Base-by-base conservation (phyloP, 2,888 invertebrate genomes). In the Tenthredo notha region DNA sequence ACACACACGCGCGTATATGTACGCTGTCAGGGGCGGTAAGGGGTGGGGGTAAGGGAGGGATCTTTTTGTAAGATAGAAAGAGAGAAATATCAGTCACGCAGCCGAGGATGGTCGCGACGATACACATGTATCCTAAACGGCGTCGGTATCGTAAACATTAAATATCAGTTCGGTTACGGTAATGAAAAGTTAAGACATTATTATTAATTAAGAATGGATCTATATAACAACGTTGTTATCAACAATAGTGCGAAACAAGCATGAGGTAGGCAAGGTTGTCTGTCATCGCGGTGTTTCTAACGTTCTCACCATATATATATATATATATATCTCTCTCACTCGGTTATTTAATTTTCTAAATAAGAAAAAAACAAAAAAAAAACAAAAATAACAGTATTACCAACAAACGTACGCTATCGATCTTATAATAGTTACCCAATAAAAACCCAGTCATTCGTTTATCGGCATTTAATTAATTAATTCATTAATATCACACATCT, bases 81-180 rank as follows among this genome's bases (percentile, higher is more conserved):
- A 67, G 12, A 67, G 33, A 67, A 12, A 18, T 33, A 67, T 29
- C 47, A 67, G 67, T 67, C 67, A 61, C 9, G 21, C 12, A 12
- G 50, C 5, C 15, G 43, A 74, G 21, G 40, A 43, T 74, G 74
- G 74, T 74, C 25, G 74, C 29, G 74, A 74, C 15, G 43, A 72
- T 74, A 43, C 43, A 67, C 67, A 58, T 80, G 80, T 33, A 61
- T 61, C 50, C 77, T 5, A 77, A 77, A 50, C 77, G 77, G 47
- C 77, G 77, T 77, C 77, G 47, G 29, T 77, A 77, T 54, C 77
- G 77, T 50, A 77, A 77, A 77, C 77, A 77, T 54, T 77, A 21
- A 74, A n/a, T 25, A 18, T 25, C n/a, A 29, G 18, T 12, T 29
- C 5, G 29, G 50, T n/a, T n/a, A 3, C 3, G 18, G 15, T 47